Evolutionary conservation across 1,140 invertebrate genomes (phyloP), one percentile per base, ranked within the genome.

Genomic region (Ctenoplectra terminalis): DNA sequence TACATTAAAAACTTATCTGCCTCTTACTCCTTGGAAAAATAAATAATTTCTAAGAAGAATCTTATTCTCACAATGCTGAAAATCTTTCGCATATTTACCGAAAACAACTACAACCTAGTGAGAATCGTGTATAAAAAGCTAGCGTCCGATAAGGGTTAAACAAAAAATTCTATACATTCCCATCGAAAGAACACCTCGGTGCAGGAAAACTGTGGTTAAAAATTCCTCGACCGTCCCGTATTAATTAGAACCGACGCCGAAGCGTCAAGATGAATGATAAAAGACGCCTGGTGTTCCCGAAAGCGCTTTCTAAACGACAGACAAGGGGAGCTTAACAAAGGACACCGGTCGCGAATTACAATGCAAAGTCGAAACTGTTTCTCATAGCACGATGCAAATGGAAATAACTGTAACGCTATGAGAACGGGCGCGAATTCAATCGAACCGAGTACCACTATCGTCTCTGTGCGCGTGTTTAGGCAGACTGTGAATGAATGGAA

Each of bases 401-500:
- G 56, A 71, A 48, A 67, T 63, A 72, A 79, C 29, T 37, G 71
- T 66, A 81, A 81, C 40, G 78, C 72, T 37, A 67, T 58, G 79
- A 75, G 72, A 81, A 81, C n/a, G 43, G 26, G 60, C 43, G 61
- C 50, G 72, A 75, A 75, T 67, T 75, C 48, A 43, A 66, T 81
- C 79, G 72, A 54, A 75, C n/a, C 5, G 29, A 64, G 46, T 34
- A 34, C 60, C n/a, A n/a, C n/a, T n/a, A n/a, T n/a, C n/a, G n/a
- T n/a, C n/a, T n/a, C n/a, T n/a, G n/a, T n/a, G n/a, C n/a, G n/a
- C n/a, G n/a, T n/a, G n/a, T n/a, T n/a, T n/a, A n/a, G n/a, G 46
- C 8, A 8, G 5, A 34, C n/a, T 34, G 52, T n/a, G 34, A 71
- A 86, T 72, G 85, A 86, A 83, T 86, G 84, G 73, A n/a, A n/a